Base-by-base conservation (phyloP, 2,113 vertebrate species). In the Lepidothrix coronata region DNA sequence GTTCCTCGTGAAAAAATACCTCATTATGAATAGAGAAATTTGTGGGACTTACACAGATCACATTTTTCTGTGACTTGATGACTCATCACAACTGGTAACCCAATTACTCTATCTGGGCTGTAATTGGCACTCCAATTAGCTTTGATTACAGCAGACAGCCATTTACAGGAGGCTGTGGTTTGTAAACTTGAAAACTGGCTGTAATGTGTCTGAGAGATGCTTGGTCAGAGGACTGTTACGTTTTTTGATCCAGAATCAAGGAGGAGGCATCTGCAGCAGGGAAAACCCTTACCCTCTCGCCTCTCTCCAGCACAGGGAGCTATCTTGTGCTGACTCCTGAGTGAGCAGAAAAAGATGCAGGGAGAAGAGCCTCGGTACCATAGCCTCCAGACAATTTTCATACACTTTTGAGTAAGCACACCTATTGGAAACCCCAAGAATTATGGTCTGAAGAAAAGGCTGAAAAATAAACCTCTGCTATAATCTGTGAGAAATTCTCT, bases 91-190 rank as follows among this genome's bases (percentile, higher is more conserved):
- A 94, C 82, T 85, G 85, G 79, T 89, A 94, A 91, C 95, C 80
- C 88, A 85, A 91, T 97, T 95, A 83, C 0, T 2, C 72, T 80
- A 55, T 91, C 91, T 61, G 92, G 81, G 93, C 93, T 96, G 48
- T 92, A 96, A 92, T 84, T 20, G 43, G 70, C 93, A 88, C 95
- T 97, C 81, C 96, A 97, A 71, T 97, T 96, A 96, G 89, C 94
- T 95, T 87, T 84, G 84, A 91, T 96, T 93, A 91, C 76, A 96
- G 79, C 75, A 95, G 86, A 17, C 80, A 78, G 55, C 33, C 46
- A 39, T 91, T 96, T 89, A 61, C 62, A 59, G 81, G 88, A 86
- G 75, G 31, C 85, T 39, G 51, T 39, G 89, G 67, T 82, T 71
- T 91, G 85, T 88, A 94, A 95, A 95, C 78, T 82, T 61, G 92